Base-by-base conservation (phyloP, 2,797 vertebrate genomes). In the Sebastolobus alascanus region DNA sequence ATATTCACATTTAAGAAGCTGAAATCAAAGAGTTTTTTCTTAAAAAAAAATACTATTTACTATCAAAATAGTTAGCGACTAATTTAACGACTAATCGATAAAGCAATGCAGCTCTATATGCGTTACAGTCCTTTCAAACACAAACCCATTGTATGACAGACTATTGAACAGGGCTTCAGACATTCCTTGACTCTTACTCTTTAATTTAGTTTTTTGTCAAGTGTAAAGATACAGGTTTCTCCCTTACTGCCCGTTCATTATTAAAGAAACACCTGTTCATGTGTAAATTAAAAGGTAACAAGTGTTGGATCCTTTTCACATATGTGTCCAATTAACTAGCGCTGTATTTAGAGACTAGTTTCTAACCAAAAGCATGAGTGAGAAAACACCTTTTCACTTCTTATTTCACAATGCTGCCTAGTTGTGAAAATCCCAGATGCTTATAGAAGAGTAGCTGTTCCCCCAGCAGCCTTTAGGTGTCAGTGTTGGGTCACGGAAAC, bases 401-500 rank as follows among this genome's bases (percentile, higher is more conserved):
- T 31, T 16, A 6, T 64, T 61, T 35, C 1, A 18, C 40, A 37
- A 8, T 31, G 8, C 8, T 13, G 50, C n/a, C 20, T 54, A 50
- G 14, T 16, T 37, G 16, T 66, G 33, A 64, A 67, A 59, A 29
- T 60, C 11, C 5, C 31, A 63, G 18, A 25, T 12, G 8, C 18
- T 33, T 3, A 55, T 14, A 12, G 35, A 25, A 8, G 6, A 69
- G 52, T n/a, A 46, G 68, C 25, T 6, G 22, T 91, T 87, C 84
- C 66, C 7, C 14, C 11, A 18, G 65, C 77, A 38, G 80, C 90
- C 95, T 74, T 80, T 90, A 94, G 94, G 91, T 93, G 95, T 94
- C 93, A 87, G 80, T 84, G 84, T 95, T 91, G 94, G 87, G 86
- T 90, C 83, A 82, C 58, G 64, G 38, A 75, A 72, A 52, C 61